Evolutionary conservation across 2,113 vertebrate species (phyloP), one percentile per base, ranked within the genome.

Genomic region (Thomomys bottae): DNA sequence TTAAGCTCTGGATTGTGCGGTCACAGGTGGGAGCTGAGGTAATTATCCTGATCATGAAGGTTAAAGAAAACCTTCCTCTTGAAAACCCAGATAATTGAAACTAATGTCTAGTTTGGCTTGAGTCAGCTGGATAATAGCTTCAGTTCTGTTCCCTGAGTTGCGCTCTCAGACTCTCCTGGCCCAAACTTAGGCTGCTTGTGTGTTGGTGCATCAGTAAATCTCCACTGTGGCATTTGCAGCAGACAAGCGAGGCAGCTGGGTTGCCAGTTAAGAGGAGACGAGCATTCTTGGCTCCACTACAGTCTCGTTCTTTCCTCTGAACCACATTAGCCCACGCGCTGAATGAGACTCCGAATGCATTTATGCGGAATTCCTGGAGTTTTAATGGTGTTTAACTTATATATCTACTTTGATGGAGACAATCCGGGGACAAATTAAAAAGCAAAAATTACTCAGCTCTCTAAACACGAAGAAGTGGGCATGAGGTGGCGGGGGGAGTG

Each of bases 371-470:
- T 97, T 97, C 97, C 95, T 96, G 95, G 95, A 97, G 96, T 97
- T 96, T 93, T 94, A 96, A 94, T 97, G 95, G 97, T 91, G 92
- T 97, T 97, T 97, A 97, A 97, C 97, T 96, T 97, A 95, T 92
- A 96, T 93, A 96, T 87, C 92, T 91, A 94, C 94, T 97, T 96
- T 97, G 95, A 96, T 96, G 96, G 97, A 97, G 97, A 96, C 95
- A 96, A 96, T 97, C 95, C 95, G 94, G 96, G 97, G 96, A 92
- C 94, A 96, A 97, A 97, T 97, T 96, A 97, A 97, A 97, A 96
- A 97, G 97, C 95, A 96, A 97, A 97, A 94, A 97, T 97, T 95
- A 93, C 97, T 96, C 86, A 79, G 95, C 96, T 97, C 96, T 97
- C 94, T 97, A 96, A 97, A 97, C 96, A 97, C 88, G 96, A 97